Evolutionary conservation across 35 echinoderm and acorn worm species (phyloP).

Genomic region (Acanthaster planci): DNA sequence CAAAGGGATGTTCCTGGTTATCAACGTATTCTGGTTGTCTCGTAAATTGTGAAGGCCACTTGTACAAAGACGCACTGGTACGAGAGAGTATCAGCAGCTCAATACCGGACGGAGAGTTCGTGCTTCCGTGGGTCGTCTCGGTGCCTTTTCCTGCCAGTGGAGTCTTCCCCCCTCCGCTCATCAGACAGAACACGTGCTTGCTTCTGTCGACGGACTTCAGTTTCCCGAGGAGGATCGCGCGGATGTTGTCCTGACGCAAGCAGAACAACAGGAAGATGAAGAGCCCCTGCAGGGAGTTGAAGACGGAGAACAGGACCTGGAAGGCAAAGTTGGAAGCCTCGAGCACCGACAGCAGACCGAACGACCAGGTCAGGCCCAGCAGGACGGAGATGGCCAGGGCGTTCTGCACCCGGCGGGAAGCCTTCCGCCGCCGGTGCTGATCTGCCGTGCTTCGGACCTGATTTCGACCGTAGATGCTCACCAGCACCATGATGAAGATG

Average conservation of each 20-base stretch:
- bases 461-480: conserved; percentile 41
- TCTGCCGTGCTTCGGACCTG: not conserved
- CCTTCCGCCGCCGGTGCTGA: conserved; percentile 3
- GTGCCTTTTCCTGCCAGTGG: too few relatives aligned
- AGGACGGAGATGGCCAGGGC: conserved; percentile 56
- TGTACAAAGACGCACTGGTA: too few relatives aligned
- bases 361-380: conserved; percentile 73
- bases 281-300: conserved; percentile 80
- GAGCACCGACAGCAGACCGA: conserved; percentile 63
- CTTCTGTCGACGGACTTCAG: too few relatives aligned
- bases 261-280: conserved; percentile 81
- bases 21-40: too few relatives aligned
- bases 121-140: too few relatives aligned
- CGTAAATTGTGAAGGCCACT: too few relatives aligned
- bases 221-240: too few relatives aligned
- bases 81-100: too few relatives aligned
- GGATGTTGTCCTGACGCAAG: conserved; percentile 33
- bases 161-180: too few relatives aligned
- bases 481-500: conserved; percentile 42
- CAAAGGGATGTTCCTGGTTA: too few relatives aligned
- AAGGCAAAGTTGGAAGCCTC: conserved; percentile 32
- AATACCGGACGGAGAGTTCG: too few relatives aligned
- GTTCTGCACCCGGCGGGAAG: conserved; percentile 42
- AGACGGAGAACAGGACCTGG: conserved; percentile 58
- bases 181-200: too few relatives aligned